phyloP scores from a whole-genome alignment of 1,140 invertebrate genomes.

The Drosophila eugracilis region DNA sequence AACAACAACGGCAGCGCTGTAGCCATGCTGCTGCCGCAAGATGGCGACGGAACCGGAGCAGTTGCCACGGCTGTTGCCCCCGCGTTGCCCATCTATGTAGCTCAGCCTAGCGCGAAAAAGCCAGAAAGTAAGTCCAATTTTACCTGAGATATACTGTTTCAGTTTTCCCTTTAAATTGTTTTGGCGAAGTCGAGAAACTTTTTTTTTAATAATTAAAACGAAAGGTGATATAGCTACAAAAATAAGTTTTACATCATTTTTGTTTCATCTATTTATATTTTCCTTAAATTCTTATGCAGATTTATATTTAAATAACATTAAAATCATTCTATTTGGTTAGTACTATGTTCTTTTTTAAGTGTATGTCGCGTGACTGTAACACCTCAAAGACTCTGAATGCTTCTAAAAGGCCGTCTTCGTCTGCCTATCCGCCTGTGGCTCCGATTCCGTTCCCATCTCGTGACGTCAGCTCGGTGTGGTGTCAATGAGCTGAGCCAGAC shows the following conservation, averaged over 20 bases:
- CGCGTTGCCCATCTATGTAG: constrained; percentile 43
- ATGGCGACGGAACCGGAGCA: constrained; percentile 6
- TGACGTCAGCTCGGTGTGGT: constrained; percentile 47
- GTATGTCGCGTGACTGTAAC: constrained; percentile 65
- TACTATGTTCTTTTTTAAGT: background rate
- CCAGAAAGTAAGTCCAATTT: constrained; percentile 67
- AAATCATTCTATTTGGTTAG: no score
- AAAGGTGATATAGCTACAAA: no score
- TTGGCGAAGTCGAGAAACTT: no score
- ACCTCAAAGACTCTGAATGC: constrained; percentile 57
- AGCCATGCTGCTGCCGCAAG: constrained; percentile 40
- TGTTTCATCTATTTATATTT: no score
- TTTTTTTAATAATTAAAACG: no score
- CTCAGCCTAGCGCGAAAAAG: constrained; percentile 59
- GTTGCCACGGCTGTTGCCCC: constrained; percentile 17
- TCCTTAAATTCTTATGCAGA: no score
- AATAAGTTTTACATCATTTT: no score
- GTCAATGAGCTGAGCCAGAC: constrained; percentile 59
- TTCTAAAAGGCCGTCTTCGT: constrained; percentile 20
- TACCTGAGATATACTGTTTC: background rate
- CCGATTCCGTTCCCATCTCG: constrained; percentile 38
- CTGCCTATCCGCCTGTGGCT: constrained; percentile 14
- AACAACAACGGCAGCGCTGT: constrained; percentile 54
- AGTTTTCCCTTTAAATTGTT: no score
- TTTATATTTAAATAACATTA: no score